Evolutionary conservation across 2,888 invertebrate species (phyloP).

Genomic region (Amblyjoppa fuscipennis): DNA sequence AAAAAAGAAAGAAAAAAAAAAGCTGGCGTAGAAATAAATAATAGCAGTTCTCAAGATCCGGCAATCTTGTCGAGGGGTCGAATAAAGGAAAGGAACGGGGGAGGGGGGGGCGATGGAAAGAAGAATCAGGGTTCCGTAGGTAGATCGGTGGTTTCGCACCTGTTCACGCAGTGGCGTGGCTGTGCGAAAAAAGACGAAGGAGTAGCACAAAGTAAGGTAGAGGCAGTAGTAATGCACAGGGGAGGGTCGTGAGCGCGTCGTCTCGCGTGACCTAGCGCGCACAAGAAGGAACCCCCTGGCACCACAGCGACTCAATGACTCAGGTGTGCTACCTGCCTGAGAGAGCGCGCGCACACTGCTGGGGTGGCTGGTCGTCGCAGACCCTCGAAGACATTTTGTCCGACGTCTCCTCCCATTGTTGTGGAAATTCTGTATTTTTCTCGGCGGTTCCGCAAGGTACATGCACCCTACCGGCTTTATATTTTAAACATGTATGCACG

Average conservation of each 20-base stretch:
- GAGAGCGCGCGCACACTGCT: constrained; percentile 72
- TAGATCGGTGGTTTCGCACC: constrained; percentile 69
- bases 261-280: constrained; percentile 62
- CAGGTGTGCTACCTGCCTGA: constrained; percentile 81
- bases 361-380: constrained; percentile 51
- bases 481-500: neutral
- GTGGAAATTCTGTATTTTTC: constrained; percentile 80
- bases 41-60: constrained; percentile 4
- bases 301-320: constrained; percentile 63
- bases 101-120: constrained; percentile 47
- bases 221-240: constrained; percentile 21
- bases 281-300: constrained; percentile 59
- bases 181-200: constrained; percentile 14
- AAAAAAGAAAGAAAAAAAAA: constrained; percentile 17
- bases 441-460: constrained; percentile 40
- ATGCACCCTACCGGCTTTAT: constrained; percentile 10
- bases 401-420: constrained; percentile 74
- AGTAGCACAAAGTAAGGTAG: neutral
- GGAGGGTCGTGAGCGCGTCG: constrained; percentile 47
- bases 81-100: constrained; percentile 1
- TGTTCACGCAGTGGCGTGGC: constrained; percentile 60
- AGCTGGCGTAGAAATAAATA: constrained; percentile 13
- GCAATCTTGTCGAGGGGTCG: constrained; percentile 15
- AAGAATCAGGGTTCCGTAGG: constrained; percentile 68
- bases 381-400: constrained; percentile 76